Evolutionary conservation across 2,797 vertebrate species (phyloP).

Genomic region (Sarcoramphus papa): DNA sequence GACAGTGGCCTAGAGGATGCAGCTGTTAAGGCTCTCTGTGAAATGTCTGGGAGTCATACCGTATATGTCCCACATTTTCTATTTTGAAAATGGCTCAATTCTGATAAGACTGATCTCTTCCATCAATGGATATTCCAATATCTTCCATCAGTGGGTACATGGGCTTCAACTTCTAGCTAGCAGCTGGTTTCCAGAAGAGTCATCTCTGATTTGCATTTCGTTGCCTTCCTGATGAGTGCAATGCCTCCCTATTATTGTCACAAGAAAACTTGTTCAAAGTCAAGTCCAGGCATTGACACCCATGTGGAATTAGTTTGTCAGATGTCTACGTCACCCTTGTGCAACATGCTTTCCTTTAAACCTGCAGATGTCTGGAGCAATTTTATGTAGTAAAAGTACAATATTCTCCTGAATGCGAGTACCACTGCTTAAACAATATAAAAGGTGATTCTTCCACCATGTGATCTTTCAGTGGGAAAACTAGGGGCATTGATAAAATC

Average conservation of each 20-base stretch:
- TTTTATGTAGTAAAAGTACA: neutral
- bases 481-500: neutral
- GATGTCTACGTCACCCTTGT: neutral
- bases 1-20: neutral
- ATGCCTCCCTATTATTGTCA: neutral
- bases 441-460: neutral
- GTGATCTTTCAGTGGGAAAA: neutral
- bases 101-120: neutral
- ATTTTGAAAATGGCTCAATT: neutral
- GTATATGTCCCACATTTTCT: neutral
- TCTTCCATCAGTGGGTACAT: neutral
- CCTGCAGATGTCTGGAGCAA: neutral
- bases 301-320: neutral
- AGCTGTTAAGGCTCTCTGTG: neutral
- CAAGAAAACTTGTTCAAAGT: neutral
- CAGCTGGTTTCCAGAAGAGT: neutral
- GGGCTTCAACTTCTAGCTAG: neutral
- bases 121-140: accelerated
- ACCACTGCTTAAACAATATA: neutral
- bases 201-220: neutral
- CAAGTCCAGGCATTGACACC: neutral
- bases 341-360: neutral
- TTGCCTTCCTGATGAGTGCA: neutral
- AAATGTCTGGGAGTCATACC: neutral
- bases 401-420: neutral